Conservation (phyloP, 2,797 vertebrate genomes). For the Anguilla marmorata region DNA sequence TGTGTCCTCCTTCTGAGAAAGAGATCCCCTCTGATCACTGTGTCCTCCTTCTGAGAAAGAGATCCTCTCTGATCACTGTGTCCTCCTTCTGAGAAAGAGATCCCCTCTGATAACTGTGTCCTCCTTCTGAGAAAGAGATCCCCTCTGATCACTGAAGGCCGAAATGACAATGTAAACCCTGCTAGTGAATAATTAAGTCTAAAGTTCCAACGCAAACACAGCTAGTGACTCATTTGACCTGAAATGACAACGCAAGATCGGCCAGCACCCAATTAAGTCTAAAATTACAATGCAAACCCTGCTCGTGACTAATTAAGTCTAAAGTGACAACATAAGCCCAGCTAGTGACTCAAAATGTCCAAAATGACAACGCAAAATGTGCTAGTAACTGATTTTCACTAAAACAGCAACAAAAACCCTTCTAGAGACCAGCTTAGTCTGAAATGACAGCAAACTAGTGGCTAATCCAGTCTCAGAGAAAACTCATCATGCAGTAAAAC, state of each 20-base stretch:
- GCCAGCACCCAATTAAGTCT: not conserved
- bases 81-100: too few relatives aligned
- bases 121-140: not conserved
- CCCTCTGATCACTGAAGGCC: not conserved
- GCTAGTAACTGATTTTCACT: not conserved
- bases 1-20: too few relatives aligned
- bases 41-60: too few relatives aligned
- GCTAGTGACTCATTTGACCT: not conserved
- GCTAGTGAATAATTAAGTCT: not conserved
- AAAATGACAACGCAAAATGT: not conserved
- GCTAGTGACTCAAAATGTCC: not conserved
- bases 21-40: too few relatives aligned
- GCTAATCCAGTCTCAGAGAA: not conserved
- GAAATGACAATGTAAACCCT: not conserved
- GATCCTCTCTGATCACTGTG: too few relatives aligned
- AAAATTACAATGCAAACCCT: conserved; percentile 14
- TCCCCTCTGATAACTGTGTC: too few relatives aligned
- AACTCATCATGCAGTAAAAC: not conserved
- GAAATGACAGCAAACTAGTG: not conserved
- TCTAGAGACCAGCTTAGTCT: not conserved
- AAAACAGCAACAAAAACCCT: not conserved
- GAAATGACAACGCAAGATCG: not conserved
- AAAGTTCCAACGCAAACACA: not conserved
- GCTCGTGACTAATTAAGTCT: not conserved
- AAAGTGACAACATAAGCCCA: not conserved